Evolutionary conservation across 92 coral and sea anemone species (phyloP).

Genomic region (Chrysogorgia sp.): DNA sequence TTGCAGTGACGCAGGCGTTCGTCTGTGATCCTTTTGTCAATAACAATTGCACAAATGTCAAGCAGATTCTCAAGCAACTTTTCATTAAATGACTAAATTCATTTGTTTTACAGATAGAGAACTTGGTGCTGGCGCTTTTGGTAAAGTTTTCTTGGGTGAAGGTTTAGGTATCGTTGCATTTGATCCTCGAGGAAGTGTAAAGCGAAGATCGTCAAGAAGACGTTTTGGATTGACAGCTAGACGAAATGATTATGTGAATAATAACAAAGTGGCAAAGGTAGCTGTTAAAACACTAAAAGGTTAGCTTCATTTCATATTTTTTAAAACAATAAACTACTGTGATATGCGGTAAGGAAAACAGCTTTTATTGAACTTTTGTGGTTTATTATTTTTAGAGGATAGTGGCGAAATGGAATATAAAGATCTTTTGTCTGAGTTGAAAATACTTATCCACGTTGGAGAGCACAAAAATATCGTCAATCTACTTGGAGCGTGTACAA

Average conservation of each 20-base stretch:
- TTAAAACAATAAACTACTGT: background rate
- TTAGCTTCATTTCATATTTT: constrained; percentile 13
- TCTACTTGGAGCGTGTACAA: constrained; percentile 94
- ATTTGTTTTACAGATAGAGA: constrained; percentile 62
- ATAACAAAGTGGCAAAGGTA: constrained; percentile 80
- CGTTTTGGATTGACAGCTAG: constrained; percentile 75
- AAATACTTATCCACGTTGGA: constrained; percentile 93
- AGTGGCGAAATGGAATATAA: constrained; percentile 86
- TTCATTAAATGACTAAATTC: too few species aligned
- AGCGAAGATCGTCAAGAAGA: constrained; percentile 73
- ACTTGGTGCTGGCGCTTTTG: constrained; percentile 92
- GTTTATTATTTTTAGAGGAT: constrained; percentile 54
- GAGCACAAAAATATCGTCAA: constrained; percentile 98
- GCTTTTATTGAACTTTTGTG: too few species aligned
- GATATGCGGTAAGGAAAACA: too few species aligned
- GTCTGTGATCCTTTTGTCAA: too few species aligned
- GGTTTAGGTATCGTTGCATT: constrained; percentile 96
- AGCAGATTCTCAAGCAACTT: too few species aligned
- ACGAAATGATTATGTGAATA: constrained; percentile 77
- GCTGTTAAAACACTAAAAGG: constrained; percentile 94
- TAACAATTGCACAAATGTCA: too few species aligned
- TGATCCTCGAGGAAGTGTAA: constrained; percentile 92
- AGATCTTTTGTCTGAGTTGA: constrained; percentile 89
- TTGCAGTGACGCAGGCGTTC: too few species aligned
- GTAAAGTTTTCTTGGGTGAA: constrained; percentile 86